Base-by-base conservation (phyloP, 2,797 vertebrate genomes). In the Balearica regulorum region DNA sequence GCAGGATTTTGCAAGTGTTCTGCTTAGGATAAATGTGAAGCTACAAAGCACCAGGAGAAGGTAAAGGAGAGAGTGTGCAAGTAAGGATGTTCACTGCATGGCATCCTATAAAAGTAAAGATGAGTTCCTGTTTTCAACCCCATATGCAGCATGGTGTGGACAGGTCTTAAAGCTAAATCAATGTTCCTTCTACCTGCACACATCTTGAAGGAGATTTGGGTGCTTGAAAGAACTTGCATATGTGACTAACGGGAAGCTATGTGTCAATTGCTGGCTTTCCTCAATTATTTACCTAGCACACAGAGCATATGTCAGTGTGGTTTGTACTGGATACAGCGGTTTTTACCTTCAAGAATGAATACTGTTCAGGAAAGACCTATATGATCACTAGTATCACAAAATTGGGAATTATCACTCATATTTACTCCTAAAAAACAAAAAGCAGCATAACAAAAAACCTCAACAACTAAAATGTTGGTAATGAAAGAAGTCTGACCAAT, bases 81-180 rank as follows among this genome's bases (percentile, higher is more conserved):
- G 11, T 60, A 54, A 87, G 25, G 15, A 10, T 65, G 6, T 39
- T 46, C 29, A 76, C 20, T 72, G 20, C 13, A 69, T 28, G 6
- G 19, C 6, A 46, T 54, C 3, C 8, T 39, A 20, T 43, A 58
- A 75, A 53, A 60, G 10, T n/a, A 77, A 68, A 81, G 13, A 58
- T 3, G 6, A 61, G 2, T n/a, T 65, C 43, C 24, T 72, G 5
- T 29, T 75, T 84, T 46, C 46, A 71, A 60, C 2, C 2, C 14
- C 9, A 57, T 71, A 24, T 9, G 16, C 13, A 31, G 10, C 3
- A 25, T 25, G 5, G 5, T 25, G 6, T 57, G 43, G 0, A 3
- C 21, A 91, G 7, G 3, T 1, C 43, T 68, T 76, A 80, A 66
- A 57, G 25, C 10, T 35, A 44, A 6, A 39, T 28, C 15, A 44